Evolutionary conservation across 2,797 vertebrate species (phyloP), one percentile per base, ranked within the genome.

Genomic region (Pipistrellus nathusii): DNA sequence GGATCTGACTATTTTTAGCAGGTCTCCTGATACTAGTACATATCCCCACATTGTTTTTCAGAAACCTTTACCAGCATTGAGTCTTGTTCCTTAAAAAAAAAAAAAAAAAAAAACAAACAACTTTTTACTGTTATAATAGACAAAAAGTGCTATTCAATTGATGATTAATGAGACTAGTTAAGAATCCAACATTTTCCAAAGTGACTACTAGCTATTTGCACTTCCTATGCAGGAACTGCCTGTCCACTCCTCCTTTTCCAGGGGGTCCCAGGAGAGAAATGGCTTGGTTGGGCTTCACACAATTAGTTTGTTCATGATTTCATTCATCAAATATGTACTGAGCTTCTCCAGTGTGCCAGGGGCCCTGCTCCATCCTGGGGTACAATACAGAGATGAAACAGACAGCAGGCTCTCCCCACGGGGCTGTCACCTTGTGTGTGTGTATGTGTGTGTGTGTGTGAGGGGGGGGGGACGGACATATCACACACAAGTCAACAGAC

Each of bases 291-390:
- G 73, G 76, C 80, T 89, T 93, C 91, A 82, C 53, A 69, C 75
- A 80, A 83, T 96, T 95, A 92, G 62, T 84, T 72, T 90, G 64
- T 80, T 84, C 72, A 66, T 94, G 91, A 90, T 75, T 77, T 96
- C 57, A 30, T 95, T 68, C 0, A 3, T 62, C 72, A 94, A 77
- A 64, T 84, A 44, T 17, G 23, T 64, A 35, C 11, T 51, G 32
- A 90, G 88, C 53, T 23, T 46, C 46, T 78, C 46, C 85, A 23
- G 0, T 4, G 41, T 76, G 64, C 85, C 77, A 68, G 81, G 68
- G 83, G 25, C 62, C 68, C 84, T 86, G n/a, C 17, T 51, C 75
- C 53, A 46, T 72, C 44, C 91, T 8, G 11, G 59, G 82, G 35
- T 68, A 41, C 5, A 14, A 32, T 64, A 14, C 71, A 88, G 91